These are phyloP conservation scores for Bovichtus diacanthus DNA, from an alignment of 2,797 vertebrate genomes.

Conservation along the genomic window DNA sequence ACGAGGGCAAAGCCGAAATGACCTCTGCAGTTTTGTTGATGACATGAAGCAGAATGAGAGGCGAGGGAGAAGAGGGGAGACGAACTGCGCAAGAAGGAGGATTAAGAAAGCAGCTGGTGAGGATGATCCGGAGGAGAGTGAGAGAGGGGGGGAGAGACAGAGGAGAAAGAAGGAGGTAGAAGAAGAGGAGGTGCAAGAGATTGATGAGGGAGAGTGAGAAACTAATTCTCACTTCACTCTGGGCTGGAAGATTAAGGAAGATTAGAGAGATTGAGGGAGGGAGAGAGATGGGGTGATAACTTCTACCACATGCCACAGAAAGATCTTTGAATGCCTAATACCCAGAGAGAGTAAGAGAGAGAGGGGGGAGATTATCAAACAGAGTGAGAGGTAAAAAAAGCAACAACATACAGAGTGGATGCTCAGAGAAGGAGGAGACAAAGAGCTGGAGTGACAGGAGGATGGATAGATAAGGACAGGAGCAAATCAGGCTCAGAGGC, in stretches of 20 bases:
- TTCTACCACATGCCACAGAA: conserved; percentile 71
- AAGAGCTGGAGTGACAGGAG: conserved; percentile 64
- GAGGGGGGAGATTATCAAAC: conserved; percentile 65
- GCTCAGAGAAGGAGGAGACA: conserved; percentile 42
- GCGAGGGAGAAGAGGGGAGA: conserved; percentile 45
- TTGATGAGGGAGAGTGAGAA: conserved; percentile 87
- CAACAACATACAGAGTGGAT: conserved; percentile 24
- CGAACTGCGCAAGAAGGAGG: conserved; percentile 65
- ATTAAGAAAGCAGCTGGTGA: conserved; percentile 74
- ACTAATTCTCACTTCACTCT: conserved; percentile 90
- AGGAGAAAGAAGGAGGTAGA: conserved; percentile 38
- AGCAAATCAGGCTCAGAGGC: conserved; percentile 73
- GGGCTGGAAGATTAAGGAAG: conserved; percentile 87
- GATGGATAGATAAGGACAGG: conserved; percentile 68
- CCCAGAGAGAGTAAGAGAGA: conserved; percentile 54
- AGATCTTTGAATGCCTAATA: conserved; percentile 78
- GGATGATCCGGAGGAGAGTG: conserved; percentile 66
- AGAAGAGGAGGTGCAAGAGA: conserved; percentile 78
- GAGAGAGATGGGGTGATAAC: conserved; percentile 80
- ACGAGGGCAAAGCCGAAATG: conserved; percentile 45
- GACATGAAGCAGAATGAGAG: conserved; percentile 61
- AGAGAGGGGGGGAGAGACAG: neutral
- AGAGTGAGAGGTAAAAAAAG: conserved; percentile 52
- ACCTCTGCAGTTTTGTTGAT: conserved; percentile 70
- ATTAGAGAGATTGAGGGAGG: conserved; percentile 84